Base-by-base conservation (phyloP, 1,140 invertebrate genomes). In the Tenebrio molitor region DNA sequence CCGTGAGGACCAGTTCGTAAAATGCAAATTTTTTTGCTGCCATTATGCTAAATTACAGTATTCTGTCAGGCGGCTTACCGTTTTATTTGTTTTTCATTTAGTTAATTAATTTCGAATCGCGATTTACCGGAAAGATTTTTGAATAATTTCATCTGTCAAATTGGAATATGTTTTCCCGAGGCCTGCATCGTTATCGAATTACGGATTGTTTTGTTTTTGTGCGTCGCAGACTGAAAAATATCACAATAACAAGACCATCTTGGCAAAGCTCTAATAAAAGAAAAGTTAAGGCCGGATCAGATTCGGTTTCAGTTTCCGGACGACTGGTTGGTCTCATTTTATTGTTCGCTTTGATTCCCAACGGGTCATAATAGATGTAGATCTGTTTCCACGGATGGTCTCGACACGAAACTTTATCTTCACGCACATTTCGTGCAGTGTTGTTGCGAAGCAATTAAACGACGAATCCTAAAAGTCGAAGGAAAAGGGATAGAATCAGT, bases 1-100 rank as follows among this genome's bases (percentile, higher is more conserved):
- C 44, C 44, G n/a, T n/a, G n/a, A 21, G 7, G 23, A 50, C 44
- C 44, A 19, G 17, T 50, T 50, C 19, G 23, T 19, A 50, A 50
- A 50, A 19, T 19, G 16, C 44, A 19, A 50, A 23, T 50, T 50
- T 50, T 33, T 5, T 50, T 50, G 19, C 23, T 50, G 44, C 3
- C 44, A 50, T 50, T 50, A 50, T 8, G 10, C 44, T 8, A 50
- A 50, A 50, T 50, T 33, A 41, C 36, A 41, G 5, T 5, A 10
- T 41, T 41, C 7, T 41, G 16, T 17, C 44, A n/a, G n/a, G n/a
- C 15, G 19, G 44, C 16, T 50, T 50, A 17, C 10, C 8, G 17
- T 23, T 50, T 21, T 21, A 50, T 19, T 50, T 50, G 6, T 50
- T 50, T 50, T 7, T 23, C 44, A 19, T 21, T 50, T 44, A 16